Base-by-base conservation (phyloP, 92 coral and sea anemone species). In the Heteractis magnifica region DNA sequence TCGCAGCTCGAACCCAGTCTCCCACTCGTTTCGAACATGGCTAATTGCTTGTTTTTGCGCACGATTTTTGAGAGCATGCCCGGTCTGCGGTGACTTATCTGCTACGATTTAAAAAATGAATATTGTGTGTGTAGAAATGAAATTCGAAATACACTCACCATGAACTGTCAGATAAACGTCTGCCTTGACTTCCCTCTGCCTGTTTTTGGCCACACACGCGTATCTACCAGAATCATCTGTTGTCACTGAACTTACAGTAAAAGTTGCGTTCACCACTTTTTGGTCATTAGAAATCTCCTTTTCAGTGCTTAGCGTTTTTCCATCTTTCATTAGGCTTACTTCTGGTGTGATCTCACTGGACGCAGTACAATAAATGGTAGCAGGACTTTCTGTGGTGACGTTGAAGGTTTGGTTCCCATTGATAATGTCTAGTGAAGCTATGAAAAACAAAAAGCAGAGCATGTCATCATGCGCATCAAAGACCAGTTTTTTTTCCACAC, bases 141-240 rank as follows among this genome's bases (percentile, higher is more conserved):
- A n/a, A n/a, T n/a, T n/a, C n/a, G n/a, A n/a, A n/a, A n/a, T n/a
- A n/a, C n/a, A n/a, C 60, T 77, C 49, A 77, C 60, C 81, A 77
- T 23, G 26, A 5, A 72, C 77, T 0, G 11, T 49, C 3, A 72
- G 77, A 11, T 3, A 4, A 52, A 72, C 26, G 34, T 72, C 14
- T 41, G 77, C 50, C 51, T 7, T 49, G 11, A 44, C 77, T 13
- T 15, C 4, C 26, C 34, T 72, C 16, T 49, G 77, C 12, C 77
- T 49, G 77, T 41, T 49, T 23, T 6, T 72, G 5, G 77, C 77
- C n/a, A 41, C 51, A 16, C 77, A 72, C 10, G 51, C 34, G 20
- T 72, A 72, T 41, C 4, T 44, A 41, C 77, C 77, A n/a, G n/a
- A 72, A 9, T 72, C 77, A 13, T 72, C 51, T 23, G 77, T 72